A percentile compares a stretch with the other conserved stretches of the same genome.
Evolutionary conservation across 2,888 invertebrate species (phyloP).

Genomic region (Drosophila colorata): DNA sequence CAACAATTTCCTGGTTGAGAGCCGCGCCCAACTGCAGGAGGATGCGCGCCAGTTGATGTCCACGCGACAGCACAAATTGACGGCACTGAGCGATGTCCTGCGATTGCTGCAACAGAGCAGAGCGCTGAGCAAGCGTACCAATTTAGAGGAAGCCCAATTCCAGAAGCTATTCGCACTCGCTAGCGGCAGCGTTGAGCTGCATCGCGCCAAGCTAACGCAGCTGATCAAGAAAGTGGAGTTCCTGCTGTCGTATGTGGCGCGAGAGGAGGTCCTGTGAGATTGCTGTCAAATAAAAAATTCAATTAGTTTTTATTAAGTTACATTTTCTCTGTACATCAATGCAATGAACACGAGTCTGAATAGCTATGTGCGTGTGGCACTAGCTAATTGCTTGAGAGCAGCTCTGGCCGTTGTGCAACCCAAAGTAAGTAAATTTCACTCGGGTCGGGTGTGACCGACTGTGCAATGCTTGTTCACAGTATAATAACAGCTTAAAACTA

Average conservation of each 20-base stretch:
- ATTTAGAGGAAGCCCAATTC: conserved; percentile 68
- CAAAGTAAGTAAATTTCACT: conserved; percentile 11
- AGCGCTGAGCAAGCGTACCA: conserved; percentile 58
- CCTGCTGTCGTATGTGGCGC: conserved; percentile 87
- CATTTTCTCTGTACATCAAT: conserved; percentile 22
- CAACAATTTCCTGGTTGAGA: conserved; percentile 84
- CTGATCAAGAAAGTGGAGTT: conserved; percentile 90
- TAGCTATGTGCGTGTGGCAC: neutral
- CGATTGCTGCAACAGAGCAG: conserved; percentile 86
- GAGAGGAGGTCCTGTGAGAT: conserved; percentile 50
- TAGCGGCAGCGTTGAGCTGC: conserved; percentile 86
- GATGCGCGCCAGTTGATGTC: conserved; percentile 88
- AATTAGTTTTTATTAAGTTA: conserved; percentile 2
- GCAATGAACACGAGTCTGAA: neutral
- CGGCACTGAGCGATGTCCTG: conserved; percentile 89
- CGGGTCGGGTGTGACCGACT: too few relatives aligned
- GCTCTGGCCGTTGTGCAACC: conserved; percentile 10
- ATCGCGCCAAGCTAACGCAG: conserved; percentile 86
- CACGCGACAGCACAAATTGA: conserved; percentile 88
- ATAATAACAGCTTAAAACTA: too few relatives aligned
- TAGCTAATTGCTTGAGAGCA: conserved; percentile 6
- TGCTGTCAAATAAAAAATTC: conserved; percentile 34
- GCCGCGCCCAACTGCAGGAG: conserved; percentile 87
- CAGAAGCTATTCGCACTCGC: conserved; percentile 87
- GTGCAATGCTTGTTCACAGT: too few relatives aligned